Base-by-base conservation (phyloP, 2,113 vertebrate species). In the Hypomesus transpacificus region DNA sequence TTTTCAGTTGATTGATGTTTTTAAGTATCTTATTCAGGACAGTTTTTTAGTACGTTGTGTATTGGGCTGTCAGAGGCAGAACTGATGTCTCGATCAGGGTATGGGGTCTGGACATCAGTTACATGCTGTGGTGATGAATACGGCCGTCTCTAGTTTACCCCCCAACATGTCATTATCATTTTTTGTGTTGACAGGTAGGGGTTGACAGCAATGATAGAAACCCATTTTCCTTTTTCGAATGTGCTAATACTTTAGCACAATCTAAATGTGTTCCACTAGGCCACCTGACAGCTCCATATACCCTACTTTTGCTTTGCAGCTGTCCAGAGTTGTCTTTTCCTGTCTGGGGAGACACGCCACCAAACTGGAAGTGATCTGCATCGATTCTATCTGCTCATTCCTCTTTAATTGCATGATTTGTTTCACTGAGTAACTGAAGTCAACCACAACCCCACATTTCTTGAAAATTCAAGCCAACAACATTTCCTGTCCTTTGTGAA, bases 331-430 rank as follows among this genome's bases (percentile, higher is more conserved):
- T 53, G 66, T 80, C 64, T 66, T 79, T 73, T 74, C 81, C 81
- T 80, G 80, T 83, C 69, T 56, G 59, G 79, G 80, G 84, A 81
- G 71, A 73, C 80, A 60, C 80, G 83, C 85, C 84, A 76, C 81
- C 75, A 77, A 75, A 80, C 62, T 82, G 86, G 80, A 86, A 88
- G 80, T 63, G 80, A 90, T 86, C 79, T 70, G 63, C 82, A 90
- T 88, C 52, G 83, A 90, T 89, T 88, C 68, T 79, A 81, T 89
- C 82, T 75, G 75, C 85, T 89, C 80, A 84, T 90, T 89, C 82
- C 84, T 88, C 87, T 90, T 88, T 89, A 90, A 90, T 90, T 86
- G 86, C 78, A 75, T 79, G 78, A 86, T 90, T 90, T 90, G 85
- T 89, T 89, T 89, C 79, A 85, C 77, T 82, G 81, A 78, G 88